Base-by-base conservation (phyloP, 1,140 invertebrate species). In the Procambarus virginalis region DNA sequence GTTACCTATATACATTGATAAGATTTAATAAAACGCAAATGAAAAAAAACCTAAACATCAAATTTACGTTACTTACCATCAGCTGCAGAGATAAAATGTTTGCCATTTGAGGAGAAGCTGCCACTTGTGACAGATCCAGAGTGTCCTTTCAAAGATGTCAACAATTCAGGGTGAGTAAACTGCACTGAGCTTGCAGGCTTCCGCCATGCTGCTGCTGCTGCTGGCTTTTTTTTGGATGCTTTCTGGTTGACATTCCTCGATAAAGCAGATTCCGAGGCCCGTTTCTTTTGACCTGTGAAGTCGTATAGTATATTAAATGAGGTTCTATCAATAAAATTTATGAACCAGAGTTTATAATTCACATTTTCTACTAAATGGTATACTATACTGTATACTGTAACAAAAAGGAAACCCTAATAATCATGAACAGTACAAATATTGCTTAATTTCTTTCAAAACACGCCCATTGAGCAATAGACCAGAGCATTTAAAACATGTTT, bases 21-120 rank as follows among this genome's bases (percentile, higher is more conserved):
- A 34, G 34, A 34, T 34, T 34, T 34, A 34, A 34, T 34, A 34
- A 34, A 34, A 58, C 2, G 64, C 1, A 68, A 68, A 68, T 68
- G 4, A 17, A 68, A 68, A 68, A n/a, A 68, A 17, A 68, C 20
- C 20, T 5, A 17, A 17, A 10, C 12, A 17, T 17, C 1, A 68
- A 20, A 17, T 68, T 17, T n/a, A 20, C 12, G 10, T 68, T n/a
- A 79, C 88, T 89, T 49, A 89, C 88, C 88, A 78, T 89, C 88
- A 17, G 88, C 88, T 9, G 88, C 75, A 2, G 88, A 68, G 14
- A 84, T 89, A 20, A 89, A 89, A 49, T 89, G 58, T 34, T 89
- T 89, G 49, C 88, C 88, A 51, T 82, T 84, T 51, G 88, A 17
- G 1, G 88, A 89, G 55, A 84, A 89, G 5, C 60, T 73, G 0